Percentiles rank a stretch among this genome's conserved stretches.
These are phyloP conservation scores for Varanus komodoensis DNA, from an alignment of 2,113 vertebrate genomes.

Conservation along the genomic window DNA sequence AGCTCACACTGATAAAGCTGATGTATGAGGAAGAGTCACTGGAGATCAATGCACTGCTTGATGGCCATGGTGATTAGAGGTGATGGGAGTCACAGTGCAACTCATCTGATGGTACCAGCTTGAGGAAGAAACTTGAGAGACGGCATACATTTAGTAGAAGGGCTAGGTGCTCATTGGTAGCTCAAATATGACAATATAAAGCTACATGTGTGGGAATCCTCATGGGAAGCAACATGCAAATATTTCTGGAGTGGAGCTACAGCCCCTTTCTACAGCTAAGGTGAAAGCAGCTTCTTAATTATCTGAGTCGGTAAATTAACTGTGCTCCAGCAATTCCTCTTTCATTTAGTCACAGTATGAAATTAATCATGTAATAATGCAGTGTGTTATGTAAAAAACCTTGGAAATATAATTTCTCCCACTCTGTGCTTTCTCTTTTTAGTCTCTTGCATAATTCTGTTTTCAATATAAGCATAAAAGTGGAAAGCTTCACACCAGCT, in stretches of 20 bases:
- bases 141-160: neutral
- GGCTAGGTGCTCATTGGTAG: neutral
- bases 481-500: neutral
- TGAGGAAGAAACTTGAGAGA: neutral
- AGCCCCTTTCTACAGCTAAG: neutral
- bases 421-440: neutral
- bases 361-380: neutral
- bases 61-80: neutral
- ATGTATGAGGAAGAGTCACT: neutral
- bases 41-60: no score
- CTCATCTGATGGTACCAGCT: no score
- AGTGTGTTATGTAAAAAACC: neutral
- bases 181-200: neutral
- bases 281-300: neutral
- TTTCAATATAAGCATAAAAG: neutral
- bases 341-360: neutral
- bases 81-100: no score
- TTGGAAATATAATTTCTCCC: no score
- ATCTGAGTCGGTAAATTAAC: neutral
- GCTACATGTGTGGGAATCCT: neutral
- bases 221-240: neutral
- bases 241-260: neutral
- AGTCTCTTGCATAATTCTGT: neutral
- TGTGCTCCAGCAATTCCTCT: neutral
- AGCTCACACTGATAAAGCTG: neutral